These are phyloP conservation scores for Dipus sagitta DNA, from an alignment of 2,797 vertebrate species.

Conservation along the genomic window DNA sequence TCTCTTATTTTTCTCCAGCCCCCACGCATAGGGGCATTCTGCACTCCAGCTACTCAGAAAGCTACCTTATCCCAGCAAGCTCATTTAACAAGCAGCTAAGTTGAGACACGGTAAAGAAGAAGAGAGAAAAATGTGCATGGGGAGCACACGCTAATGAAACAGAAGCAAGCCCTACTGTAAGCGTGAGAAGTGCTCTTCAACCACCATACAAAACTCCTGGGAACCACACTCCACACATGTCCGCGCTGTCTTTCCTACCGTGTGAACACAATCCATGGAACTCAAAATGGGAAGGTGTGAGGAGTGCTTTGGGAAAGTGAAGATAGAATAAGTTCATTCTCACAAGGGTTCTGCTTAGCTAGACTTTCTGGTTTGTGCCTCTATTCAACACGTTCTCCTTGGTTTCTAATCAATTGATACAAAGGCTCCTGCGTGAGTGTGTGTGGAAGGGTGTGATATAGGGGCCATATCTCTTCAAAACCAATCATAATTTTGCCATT, in stretches of 20 bases:
- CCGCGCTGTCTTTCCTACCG: not conserved
- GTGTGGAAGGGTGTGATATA: not conserved
- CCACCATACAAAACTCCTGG: not conserved
- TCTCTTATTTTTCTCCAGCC: not conserved
- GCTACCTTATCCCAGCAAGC: not conserved
- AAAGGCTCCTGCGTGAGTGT: not conserved
- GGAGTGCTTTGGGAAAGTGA: constrained; percentile 1
- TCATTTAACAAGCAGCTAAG: not conserved
- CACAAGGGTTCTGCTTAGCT: not conserved
- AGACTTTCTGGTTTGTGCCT: not conserved
- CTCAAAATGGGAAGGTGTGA: not conserved
- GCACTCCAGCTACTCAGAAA: not conserved
- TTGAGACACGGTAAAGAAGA: not conserved
- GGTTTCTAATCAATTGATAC: not conserved
- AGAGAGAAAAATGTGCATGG: not conserved
- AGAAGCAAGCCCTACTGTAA: not conserved
- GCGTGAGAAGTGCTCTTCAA: not conserved
- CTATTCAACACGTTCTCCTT: not conserved
- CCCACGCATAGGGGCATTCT: not conserved
- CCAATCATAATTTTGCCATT: not conserved
- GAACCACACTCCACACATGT: not conserved
- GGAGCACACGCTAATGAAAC: not conserved
- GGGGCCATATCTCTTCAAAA: not conserved
- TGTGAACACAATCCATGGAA: not conserved
- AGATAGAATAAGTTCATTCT: not conserved